phyloP scores from a whole-genome alignment of 2,888 invertebrate genomes.

The Polyploca ridens region DNA sequence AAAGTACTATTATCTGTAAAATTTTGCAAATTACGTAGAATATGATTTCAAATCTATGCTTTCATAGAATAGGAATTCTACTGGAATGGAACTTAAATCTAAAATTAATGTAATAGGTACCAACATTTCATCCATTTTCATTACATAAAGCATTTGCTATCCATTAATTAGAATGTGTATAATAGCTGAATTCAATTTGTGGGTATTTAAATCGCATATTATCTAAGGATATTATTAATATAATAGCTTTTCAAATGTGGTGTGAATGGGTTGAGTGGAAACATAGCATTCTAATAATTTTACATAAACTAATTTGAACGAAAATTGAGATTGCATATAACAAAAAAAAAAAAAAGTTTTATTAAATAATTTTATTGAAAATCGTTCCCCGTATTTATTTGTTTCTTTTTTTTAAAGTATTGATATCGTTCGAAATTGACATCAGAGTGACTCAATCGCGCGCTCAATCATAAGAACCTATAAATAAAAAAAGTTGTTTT shows the following conservation, averaged over 20 bases:
- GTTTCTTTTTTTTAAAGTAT: too few species aligned
- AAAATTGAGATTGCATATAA: neutral
- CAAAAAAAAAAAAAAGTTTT: too few species aligned
- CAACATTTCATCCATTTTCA: neutral
- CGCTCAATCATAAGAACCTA: neutral
- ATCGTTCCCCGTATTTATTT: too few species aligned
- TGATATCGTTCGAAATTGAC: neutral
- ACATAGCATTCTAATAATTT: neutral
- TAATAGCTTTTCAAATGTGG: constrained; percentile 15
- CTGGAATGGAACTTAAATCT: neutral
- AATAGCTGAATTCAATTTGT: constrained; percentile 47
- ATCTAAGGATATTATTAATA: constrained; percentile 21
- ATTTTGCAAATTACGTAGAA: neutral
- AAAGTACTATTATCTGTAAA: neutral
- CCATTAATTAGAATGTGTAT: constrained; percentile 49
- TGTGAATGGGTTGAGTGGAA: constrained; percentile 12
- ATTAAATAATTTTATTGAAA: neutral
- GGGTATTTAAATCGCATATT: constrained; percentile 41
- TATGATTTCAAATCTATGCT: neutral
- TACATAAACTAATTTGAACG: neutral
- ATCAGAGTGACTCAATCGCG: neutral
- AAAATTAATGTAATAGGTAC: neutral
- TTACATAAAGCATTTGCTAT: constrained; percentile 32
- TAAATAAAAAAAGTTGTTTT: neutral
- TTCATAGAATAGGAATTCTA: neutral